Conservation (phyloP, 2,797 vertebrate genomes). For the Taenioides sp. region DNA sequence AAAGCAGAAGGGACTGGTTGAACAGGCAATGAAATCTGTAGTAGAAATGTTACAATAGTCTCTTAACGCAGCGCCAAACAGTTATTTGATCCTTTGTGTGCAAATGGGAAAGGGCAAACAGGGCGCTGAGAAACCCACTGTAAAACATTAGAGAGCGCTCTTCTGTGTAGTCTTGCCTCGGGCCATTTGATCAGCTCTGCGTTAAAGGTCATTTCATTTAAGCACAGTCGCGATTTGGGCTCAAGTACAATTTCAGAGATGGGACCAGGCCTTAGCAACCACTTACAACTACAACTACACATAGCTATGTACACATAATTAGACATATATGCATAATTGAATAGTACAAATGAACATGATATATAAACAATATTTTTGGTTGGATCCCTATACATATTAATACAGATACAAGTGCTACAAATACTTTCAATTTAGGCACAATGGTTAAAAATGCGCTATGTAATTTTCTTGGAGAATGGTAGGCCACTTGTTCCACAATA, state of each 20-base stretch:
- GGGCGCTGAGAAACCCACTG: constrained; percentile 53
- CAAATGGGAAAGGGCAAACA: constrained; percentile 68
- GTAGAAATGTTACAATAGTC: constrained; percentile 23
- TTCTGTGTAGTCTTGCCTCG: constrained; percentile 65
- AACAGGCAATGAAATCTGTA: constrained; percentile 32
- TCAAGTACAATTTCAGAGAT: constrained; percentile 33
- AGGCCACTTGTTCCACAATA: neutral
- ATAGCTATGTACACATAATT: constrained; percentile 36
- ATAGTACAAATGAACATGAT: constrained; percentile 6
- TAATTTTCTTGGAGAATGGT: neutral
- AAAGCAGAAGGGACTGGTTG: too few relatives aligned
- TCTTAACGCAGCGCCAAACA: constrained; percentile 51
- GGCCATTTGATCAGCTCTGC: constrained; percentile 73
- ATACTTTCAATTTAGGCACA: neutral
- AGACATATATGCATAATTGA: constrained; percentile 17
- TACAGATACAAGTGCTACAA: neutral
- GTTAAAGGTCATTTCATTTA: constrained; percentile 77
- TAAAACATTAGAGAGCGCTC: constrained; percentile 69
- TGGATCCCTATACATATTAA: neutral
- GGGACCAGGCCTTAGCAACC: constrained; percentile 16
- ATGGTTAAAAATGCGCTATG: neutral
- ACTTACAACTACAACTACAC: neutral
- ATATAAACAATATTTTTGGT: neutral
- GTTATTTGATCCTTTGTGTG: constrained; percentile 39
- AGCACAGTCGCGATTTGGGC: constrained; percentile 50